Evolutionary conservation across 2,888 invertebrate species (phyloP).

Genomic region (Dexiosoma caninum): DNA sequence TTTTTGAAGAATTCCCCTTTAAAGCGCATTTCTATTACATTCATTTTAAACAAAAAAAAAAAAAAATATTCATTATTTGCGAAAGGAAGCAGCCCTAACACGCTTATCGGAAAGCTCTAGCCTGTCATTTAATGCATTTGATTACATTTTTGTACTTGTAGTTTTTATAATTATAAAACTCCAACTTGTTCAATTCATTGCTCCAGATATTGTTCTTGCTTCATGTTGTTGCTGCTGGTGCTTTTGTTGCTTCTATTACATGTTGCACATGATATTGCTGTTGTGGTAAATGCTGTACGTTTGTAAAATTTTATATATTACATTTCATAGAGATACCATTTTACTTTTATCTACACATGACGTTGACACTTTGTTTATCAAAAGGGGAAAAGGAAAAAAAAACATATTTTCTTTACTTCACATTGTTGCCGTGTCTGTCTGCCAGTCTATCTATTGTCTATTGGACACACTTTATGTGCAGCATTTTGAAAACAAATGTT

Average conservation of each 20-base stretch:
- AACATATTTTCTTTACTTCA: constrained; percentile 13
- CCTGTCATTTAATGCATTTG: constrained; percentile 40
- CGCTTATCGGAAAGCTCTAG: constrained; percentile 15
- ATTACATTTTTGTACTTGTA: constrained; percentile 5
- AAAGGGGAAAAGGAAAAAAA: not conserved
- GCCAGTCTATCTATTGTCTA: constrained; percentile 5
- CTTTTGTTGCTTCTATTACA: not conserved
- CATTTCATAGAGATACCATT: constrained; percentile 1
- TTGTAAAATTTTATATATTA: not conserved
- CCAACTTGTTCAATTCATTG: constrained; percentile 45
- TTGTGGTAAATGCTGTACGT: constrained; percentile 27
- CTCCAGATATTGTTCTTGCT: constrained; percentile 17
- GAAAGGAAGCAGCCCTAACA: not conserved
- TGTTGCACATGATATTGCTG: not conserved
- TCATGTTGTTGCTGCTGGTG: not conserved
- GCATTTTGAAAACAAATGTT: not conserved
- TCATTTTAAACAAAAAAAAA: too few relatives aligned
- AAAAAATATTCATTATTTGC: too few relatives aligned
- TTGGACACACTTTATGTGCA: not conserved
- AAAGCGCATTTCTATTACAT: too few relatives aligned
- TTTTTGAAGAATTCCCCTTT: too few relatives aligned
- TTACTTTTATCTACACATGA: constrained; percentile 34
- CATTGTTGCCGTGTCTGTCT: constrained; percentile 24
- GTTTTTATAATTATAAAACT: constrained; percentile 39
- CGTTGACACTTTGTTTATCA: constrained; percentile 48